Evolutionary conservation across 1,140 invertebrate species (phyloP), one percentile per base, ranked within the genome.

Genomic region (Brachionus rotundiformis): DNA sequence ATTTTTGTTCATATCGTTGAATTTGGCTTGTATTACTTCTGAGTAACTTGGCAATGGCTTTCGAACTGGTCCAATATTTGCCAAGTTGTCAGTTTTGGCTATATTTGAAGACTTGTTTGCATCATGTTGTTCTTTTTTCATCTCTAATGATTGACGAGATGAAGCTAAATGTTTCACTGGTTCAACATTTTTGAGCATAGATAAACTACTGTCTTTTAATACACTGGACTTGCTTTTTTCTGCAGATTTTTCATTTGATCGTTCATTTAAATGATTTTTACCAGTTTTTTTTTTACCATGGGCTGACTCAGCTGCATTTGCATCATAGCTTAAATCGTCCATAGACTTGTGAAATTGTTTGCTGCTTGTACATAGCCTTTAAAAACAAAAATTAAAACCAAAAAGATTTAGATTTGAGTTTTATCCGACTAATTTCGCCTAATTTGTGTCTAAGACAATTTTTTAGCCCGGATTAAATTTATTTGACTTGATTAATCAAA

Each of bases 261-360:
- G 29, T n/a, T 63, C 61, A 33, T 11, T 63, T 29, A 19, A 8
- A 7, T 63, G 27, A 23, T 68, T 68, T 36, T 68, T 68, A 39
- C 13, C 10, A 8, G 27, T 6, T 36, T 68, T 68, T 31, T 36
- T 68, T 33, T 19, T 33, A n/a, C 7, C 36, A 19, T 16, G 10
- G 16, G 33, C 29, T 13, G 36, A 44, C n/a, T 27, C 39, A 27
- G 68, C 16, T 8, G 31, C 11, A n/a, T 27, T 19, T 29, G 13
- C 44, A 3, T 54, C 36, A 36, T 79, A 79, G 31, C 33, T 41
- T 16, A 79, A 63, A 27, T 79, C 76, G 19, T 79, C 76, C 76
- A 79, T 79, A 33, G 76, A 79, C 76, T 79, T 79, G 29, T 79
- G 76, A 79, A 79, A 63, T 39, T 36, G 47, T 39, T 79, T 79